phyloP scores from a whole-genome alignment of 2,888 invertebrate genomes.

The Carterocephalus palaemon region DNA sequence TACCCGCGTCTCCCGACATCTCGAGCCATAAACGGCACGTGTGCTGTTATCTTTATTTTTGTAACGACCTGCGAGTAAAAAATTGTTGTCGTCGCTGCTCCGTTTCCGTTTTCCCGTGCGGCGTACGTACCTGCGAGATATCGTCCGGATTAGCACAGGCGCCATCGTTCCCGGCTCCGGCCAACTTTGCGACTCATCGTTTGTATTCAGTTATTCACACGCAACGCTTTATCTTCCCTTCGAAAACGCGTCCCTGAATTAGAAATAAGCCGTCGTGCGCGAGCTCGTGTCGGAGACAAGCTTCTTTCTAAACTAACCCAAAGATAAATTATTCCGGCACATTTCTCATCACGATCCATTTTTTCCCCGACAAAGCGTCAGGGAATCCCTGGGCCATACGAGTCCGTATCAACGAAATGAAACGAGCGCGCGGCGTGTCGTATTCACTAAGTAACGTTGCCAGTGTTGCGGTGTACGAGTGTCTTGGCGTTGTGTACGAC shows the following conservation, averaged over 20 bases:
- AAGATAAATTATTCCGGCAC: conserved; percentile 72
- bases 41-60: conserved; percentile 61
- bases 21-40: conserved; percentile 67
- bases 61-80: conserved; percentile 59
- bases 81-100: conserved; percentile 52
- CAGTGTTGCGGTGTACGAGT: conserved; percentile 43
- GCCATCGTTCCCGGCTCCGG: conserved; percentile 41
- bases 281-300: conserved; percentile 53
- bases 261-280: conserved; percentile 62
- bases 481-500: conserved; percentile 44
- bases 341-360: conserved; percentile 70
- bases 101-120: conserved; percentile 47
- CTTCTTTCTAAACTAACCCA: conserved; percentile 64
- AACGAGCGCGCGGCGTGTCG: conserved; percentile 56
- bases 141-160: conserved; percentile 40
- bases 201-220: conserved; percentile 65
- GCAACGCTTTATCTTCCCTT: conserved; percentile 54
- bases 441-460: conserved; percentile 56
- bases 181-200: conserved; percentile 50
- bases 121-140: conserved; percentile 40
- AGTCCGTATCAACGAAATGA: conserved; percentile 66
- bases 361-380: conserved; percentile 65
- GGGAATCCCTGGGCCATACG: conserved; percentile 63
- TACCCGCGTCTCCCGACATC: conserved; percentile 56
- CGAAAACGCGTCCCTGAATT: conserved; percentile 62